Base-by-base conservation (phyloP, 2,797 vertebrate species). In the Centroberyx gerrardi region DNA sequence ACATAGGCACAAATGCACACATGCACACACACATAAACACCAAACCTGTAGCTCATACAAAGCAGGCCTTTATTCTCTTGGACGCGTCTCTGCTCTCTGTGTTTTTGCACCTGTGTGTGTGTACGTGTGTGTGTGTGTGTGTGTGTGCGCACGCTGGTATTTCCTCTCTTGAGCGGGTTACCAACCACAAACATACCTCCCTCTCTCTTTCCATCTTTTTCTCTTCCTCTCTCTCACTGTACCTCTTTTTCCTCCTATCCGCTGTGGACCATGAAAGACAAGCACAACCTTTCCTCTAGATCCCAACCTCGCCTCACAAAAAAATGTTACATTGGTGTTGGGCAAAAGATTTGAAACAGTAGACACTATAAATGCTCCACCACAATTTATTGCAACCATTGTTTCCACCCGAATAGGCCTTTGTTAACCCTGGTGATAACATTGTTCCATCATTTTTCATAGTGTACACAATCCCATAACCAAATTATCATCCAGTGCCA, bases 101-200 rank as follows among this genome's bases (percentile, higher is more conserved):
- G 92, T 95, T 95, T 92, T 94, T 95, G 93, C 94, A 95, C 94
- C 93, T 95, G 93, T 88, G 89, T 88, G 83, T 85, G 87, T 87
- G 84, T 82, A 3, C 82, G 36, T 80, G 29, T 33, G 44, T 18
- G 48, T 56, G 59, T 51, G 68, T 60, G 68, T 76, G 55, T 76
- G 40, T 62, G 65, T 80, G 68, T 78, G 71, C 17, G 31, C 78
- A 64, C 60, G 29, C 83, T 90, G 92, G 91, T 92, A 93, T 93
- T 93, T 93, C 91, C 91, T 92, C 89, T 91, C 81, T 86, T 76
- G 84, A 90, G 88, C 84, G 77, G 81, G 91, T 85, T 91, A 91
- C 89, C 88, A 80, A 93, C 92, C 91, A 91, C 92, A 92, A 92
- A 91, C 92, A 91, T 89, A 86, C 84, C 87, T 91, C 86, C 80